Evolutionary conservation across 2,797 vertebrate species (phyloP).

Genomic region (Betta splendens): DNA sequence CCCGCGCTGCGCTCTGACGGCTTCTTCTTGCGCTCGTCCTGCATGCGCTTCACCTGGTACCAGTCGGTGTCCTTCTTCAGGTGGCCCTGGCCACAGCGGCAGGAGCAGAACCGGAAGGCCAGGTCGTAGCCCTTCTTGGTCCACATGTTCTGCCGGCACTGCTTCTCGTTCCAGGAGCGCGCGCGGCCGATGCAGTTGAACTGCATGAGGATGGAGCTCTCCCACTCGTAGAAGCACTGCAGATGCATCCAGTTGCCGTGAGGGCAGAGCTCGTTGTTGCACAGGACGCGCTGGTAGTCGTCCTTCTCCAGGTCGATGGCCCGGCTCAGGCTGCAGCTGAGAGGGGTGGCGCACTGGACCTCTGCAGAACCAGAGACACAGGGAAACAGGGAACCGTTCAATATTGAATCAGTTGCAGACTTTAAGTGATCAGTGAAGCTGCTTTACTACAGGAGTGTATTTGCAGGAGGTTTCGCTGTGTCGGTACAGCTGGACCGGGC

Average conservation of each 20-base stretch:
- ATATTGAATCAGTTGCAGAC: too few relatives aligned
- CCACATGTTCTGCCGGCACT: constrained; percentile 99
- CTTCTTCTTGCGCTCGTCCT: constrained; percentile 96
- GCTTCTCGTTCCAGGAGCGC: constrained; percentile 98
- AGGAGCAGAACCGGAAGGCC: constrained; percentile 98
- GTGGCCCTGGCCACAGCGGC: constrained; percentile 96
- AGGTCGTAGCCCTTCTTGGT: constrained; percentile 99
- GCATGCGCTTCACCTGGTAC: constrained; percentile 96
- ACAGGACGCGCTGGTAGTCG: constrained; percentile 96
- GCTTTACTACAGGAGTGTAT: too few relatives aligned
- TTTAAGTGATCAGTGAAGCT: too few relatives aligned
- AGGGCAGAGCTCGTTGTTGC: constrained; percentile 96
- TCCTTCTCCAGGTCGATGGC: constrained; percentile 94
- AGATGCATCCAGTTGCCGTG: constrained; percentile 97
- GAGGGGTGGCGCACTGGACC: constrained; percentile 91
- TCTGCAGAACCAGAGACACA: constrained; percentile 78
- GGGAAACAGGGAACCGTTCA: too few relatives aligned
- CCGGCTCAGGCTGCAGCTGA: constrained; percentile 91
- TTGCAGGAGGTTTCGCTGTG: too few relatives aligned
- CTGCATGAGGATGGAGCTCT: constrained; percentile 98
- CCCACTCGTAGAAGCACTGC: constrained; percentile 99
- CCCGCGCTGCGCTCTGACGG: constrained; percentile 84
- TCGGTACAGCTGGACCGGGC: too few relatives aligned
- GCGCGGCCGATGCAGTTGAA: constrained; percentile 98
- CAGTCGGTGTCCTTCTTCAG: constrained; percentile 99